Evolutionary conservation across 2,888 invertebrate species (phyloP), one percentile per base, ranked within the genome.

Genomic region (Cephus pulcher): DNA sequence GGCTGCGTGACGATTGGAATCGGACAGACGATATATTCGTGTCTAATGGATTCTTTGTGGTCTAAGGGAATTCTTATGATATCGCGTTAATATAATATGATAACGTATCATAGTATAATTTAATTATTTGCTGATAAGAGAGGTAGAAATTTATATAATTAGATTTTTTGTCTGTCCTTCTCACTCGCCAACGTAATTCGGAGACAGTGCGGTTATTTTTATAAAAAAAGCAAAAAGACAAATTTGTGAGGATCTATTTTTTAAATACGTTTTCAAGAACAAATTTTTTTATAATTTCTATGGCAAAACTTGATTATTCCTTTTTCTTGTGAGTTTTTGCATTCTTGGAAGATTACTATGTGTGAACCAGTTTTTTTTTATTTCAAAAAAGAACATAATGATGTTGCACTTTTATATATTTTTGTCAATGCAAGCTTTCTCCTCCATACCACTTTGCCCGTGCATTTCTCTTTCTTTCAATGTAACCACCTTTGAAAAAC

Each of bases 361-460:
- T 1, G 56, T 56, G 6, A 9, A 23, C 23, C 23, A 56, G 12
- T 12, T 40, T 15, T 40, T 15, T 15, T 23, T 9, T 56, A 23
- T 56, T 56, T 23, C 56, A 23, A 56, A 56, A 56, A 56, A 15
- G 23, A 56, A 56, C 6, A 35, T 12, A 56, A 15, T 2, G 23
- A 23, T 23, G 23, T 56, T 56, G 56, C 56, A 2, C 56, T 23
- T 56, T 9, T 56, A 9, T 23, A 56, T 56, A 23, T 23, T 56
- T 56, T 56, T 56, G 56, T 23, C 56, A 23, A 56, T 56, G 56
- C 56, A 56, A 56, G 56, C 56, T 56, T 56, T 56, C 69, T 68
- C 76, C 77, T 77, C 74, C 75, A 69, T 75, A 70, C 56, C 73
- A 71, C 37, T 79, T 73, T 80, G 40, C 76, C 33, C 78, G 40